Percentiles rank a stretch among this genome's conserved stretches.
Conservation (phyloP, 2,113 vertebrate species). For the Pelodiscus sinensis region DNA sequence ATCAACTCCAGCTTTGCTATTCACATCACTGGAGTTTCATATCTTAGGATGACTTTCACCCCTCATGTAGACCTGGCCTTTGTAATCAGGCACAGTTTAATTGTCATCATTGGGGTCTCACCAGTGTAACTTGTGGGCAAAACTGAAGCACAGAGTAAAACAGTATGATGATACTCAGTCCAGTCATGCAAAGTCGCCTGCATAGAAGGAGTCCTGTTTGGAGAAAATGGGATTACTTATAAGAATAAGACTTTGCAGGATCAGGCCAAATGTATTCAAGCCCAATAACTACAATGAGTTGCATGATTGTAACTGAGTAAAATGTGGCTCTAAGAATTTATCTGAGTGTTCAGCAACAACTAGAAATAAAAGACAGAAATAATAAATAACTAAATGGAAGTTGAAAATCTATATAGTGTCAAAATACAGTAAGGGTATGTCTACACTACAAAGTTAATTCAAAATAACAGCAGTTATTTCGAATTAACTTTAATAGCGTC, state of each 20-base stretch:
- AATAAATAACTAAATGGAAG: neutral
- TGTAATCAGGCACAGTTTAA: rapidly evolving
- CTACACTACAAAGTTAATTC: no score
- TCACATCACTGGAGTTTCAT: no score
- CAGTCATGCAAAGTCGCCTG: constrained; percentile 3
- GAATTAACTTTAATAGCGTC: no score
- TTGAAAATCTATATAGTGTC: neutral
- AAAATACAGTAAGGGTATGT: neutral
- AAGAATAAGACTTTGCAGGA: neutral
- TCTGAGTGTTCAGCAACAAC: neutral
- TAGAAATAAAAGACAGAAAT: neutral
- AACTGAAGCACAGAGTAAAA: neutral
- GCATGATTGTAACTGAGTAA: neutral
- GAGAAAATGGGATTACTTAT: neutral
- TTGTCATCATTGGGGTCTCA: neutral
- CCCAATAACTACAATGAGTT: neutral
- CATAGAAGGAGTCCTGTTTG: neutral
- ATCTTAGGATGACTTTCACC: no score
- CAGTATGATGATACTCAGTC: neutral
- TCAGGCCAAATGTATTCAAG: neutral
- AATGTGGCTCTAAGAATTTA: neutral
- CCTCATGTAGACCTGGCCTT: no score
- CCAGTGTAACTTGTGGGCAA: neutral
- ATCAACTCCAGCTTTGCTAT: no score
- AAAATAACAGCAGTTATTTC: no score